A percentile compares a stretch with the other conserved stretches of the same genome.
These are phyloP conservation scores for Ceyx cyanopectus DNA, from an alignment of 2,113 vertebrate genomes.

Conservation along the genomic window DNA sequence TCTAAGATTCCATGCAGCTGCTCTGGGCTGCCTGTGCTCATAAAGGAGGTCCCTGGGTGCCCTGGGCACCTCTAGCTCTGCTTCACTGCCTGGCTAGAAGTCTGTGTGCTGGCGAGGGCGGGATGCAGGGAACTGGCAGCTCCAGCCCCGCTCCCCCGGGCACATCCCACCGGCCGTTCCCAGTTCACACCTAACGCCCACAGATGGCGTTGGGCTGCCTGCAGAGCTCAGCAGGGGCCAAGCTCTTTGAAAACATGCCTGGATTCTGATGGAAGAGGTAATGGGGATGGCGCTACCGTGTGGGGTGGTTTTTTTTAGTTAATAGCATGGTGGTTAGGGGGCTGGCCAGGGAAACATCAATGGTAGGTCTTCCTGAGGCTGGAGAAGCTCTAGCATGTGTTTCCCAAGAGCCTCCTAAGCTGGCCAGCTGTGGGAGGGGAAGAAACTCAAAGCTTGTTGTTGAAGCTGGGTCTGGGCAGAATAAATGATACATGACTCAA, in stretches of 20 bases:
- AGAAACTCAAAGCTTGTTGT: background rate
- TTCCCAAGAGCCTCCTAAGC: constrained; percentile 21
- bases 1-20: background rate
- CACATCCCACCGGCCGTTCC: background rate
- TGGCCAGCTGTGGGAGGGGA: background rate
- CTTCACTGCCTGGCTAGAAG: background rate
- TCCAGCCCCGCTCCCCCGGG: background rate
- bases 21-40: background rate
- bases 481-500: background rate
- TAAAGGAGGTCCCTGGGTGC: background rate
- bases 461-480: background rate
- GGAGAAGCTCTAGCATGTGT: background rate
- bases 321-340: fast-evolving
- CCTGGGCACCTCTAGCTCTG: background rate
- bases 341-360: background rate
- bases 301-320: background rate
- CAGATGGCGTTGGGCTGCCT: background rate
- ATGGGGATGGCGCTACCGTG: background rate
- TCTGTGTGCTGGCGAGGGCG: fast-evolving
- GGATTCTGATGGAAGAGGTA: background rate
- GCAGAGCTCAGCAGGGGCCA: background rate
- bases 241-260: background rate
- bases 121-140: constrained; percentile 1
- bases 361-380: background rate
- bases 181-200: constrained; percentile 52